A percentile compares a stretch with the other conserved stretches of the same genome.
phyloP scores from a whole-genome alignment of 2,113 vertebrate genomes.

The Struthio camelus region DNA sequence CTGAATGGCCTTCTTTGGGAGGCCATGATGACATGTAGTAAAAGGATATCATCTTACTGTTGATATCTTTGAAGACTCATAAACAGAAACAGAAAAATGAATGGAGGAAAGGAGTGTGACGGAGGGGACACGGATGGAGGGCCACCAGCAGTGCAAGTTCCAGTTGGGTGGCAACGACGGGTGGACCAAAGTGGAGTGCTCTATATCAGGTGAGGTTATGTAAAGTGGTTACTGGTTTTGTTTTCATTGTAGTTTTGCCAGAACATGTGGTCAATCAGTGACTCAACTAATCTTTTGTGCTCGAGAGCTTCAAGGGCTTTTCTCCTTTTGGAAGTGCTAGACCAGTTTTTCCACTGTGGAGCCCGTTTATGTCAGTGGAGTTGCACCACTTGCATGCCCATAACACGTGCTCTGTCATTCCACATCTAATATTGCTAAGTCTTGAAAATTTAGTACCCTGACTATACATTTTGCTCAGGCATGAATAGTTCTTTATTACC shows the following conservation, averaged over 20 bases:
- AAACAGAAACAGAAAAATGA: constrained; percentile 95
- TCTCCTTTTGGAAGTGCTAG: rapidly evolving
- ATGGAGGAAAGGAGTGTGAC: constrained; percentile 97
- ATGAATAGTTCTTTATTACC: not conserved
- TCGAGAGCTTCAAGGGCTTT: rapidly evolving
- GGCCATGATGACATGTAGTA: constrained; percentile 86
- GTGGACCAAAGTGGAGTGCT: constrained; percentile 87
- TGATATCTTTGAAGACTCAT: constrained; percentile 90
- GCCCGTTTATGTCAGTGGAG: not conserved
- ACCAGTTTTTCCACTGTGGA: not conserved
- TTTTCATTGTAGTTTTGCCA: not conserved
- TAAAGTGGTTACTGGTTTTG: not conserved
- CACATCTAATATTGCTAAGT: not conserved
- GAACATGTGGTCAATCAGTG: rapidly evolving
- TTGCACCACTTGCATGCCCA: not conserved
- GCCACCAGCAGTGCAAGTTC: constrained; percentile 90
- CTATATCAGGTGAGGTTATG: constrained; percentile 88
- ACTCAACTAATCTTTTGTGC: rapidly evolving
- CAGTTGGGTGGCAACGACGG: constrained; percentile 96
- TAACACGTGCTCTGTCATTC: not conserved
- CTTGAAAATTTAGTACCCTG: not conserved
- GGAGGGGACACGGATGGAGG: constrained; percentile 88
- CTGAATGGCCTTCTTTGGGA: constrained; percentile 77
- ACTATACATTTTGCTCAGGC: not conserved
- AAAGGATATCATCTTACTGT: constrained; percentile 85